These are phyloP conservation scores for Hypanus sabinus DNA, from an alignment of 2,113 vertebrate species.

Conservation along the genomic window DNA sequence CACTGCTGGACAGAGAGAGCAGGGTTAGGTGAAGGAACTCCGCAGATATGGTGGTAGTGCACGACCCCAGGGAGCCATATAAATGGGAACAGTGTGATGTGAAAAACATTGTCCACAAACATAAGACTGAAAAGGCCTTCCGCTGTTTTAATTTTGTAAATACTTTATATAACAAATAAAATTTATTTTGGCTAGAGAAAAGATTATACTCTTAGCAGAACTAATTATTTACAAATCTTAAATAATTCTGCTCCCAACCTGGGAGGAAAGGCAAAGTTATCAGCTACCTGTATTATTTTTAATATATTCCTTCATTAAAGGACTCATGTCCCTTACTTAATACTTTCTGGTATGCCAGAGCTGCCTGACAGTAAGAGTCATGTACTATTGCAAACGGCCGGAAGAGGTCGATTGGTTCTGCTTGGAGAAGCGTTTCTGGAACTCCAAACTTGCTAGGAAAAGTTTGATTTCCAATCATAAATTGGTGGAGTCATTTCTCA, in stretches of 20 bases:
- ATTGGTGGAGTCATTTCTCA: slow-evolving; percentile 48
- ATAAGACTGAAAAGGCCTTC: too few species aligned
- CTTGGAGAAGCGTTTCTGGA: slow-evolving; percentile 47
- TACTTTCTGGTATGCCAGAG: slow-evolving; percentile 50
- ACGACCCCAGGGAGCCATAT: too few species aligned
- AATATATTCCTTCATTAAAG: neutral
- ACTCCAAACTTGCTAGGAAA: slow-evolving; percentile 49
- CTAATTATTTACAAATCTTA: too few species aligned
- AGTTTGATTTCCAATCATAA: slow-evolving; percentile 50
- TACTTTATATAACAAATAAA: too few species aligned
- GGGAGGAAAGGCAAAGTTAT: neutral
- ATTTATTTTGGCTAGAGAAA: too few species aligned
- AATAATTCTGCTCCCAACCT: neutral
- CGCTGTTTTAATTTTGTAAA: too few species aligned
- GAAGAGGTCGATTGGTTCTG: slow-evolving; percentile 51
- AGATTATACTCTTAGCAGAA: neutral
- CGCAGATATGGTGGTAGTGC: too few species aligned
- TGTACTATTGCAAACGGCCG: slow-evolving; percentile 45
- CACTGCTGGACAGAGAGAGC: too few species aligned
- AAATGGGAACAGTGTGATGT: too few species aligned
- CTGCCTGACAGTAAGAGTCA: slow-evolving; percentile 45
- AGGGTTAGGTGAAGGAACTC: too few species aligned
- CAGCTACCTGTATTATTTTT: slow-evolving; percentile 31
- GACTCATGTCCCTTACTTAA: slow-evolving; percentile 37
- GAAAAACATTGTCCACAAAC: too few species aligned